A percentile compares a stretch with the other conserved stretches of the same genome.
Evolutionary conservation across 2,797 vertebrate genomes (phyloP).

Genomic region (Scyliorhinus canicula): DNA sequence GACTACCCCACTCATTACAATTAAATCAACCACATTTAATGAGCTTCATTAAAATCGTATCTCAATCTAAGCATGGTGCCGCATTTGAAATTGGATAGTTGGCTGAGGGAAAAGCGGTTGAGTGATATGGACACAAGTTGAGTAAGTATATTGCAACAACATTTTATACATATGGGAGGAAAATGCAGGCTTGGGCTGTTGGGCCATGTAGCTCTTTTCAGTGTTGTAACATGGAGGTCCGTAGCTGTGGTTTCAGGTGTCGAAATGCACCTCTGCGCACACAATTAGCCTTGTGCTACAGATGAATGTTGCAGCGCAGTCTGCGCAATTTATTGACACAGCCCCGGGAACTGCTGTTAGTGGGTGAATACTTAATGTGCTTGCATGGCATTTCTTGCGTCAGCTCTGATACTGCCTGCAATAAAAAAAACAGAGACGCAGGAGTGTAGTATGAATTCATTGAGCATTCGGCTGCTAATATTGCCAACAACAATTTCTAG

Average conservation of each 20-base stretch:
- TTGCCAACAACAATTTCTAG: neutral
- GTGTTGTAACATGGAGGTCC: neutral
- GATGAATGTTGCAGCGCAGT: neutral
- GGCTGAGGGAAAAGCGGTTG: neutral
- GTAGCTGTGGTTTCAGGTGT: neutral
- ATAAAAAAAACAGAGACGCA: neutral
- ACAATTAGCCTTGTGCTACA: neutral
- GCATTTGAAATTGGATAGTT: neutral
- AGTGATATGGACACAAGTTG: neutral
- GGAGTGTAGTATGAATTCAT: neutral
- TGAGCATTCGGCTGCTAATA: neutral
- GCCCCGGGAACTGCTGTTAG: neutral
- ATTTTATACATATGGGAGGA: neutral
- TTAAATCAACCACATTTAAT: neutral
- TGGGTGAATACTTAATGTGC: neutral
- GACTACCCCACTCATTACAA: neutral
- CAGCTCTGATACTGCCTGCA: neutral
- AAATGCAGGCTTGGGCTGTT: neutral
- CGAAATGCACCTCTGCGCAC: neutral
- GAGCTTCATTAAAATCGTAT: neutral
- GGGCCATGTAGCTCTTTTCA: neutral
- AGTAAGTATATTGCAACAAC: neutral
- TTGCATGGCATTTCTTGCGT: neutral
- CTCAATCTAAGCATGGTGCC: neutral
- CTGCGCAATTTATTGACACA: neutral